Percentiles rank a stretch among this genome's conserved stretches.
Conservation (phyloP, 92 coral and sea anemone species). For the Nematostella vectensis region DNA sequence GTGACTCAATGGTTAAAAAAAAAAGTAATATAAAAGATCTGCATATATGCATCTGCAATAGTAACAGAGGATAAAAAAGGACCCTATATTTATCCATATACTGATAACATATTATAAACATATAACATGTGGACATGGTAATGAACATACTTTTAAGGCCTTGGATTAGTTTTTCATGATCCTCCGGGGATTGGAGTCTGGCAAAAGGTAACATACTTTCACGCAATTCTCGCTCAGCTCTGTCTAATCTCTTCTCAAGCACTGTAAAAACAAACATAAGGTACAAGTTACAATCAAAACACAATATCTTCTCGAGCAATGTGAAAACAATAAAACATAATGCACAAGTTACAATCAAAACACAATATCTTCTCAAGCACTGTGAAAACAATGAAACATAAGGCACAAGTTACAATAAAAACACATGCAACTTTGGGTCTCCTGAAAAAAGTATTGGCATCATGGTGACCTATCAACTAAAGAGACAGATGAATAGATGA, state of each 20-base stretch:
- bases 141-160: slow-evolving; percentile 66
- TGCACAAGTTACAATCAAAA: not conserved
- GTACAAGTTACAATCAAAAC: not conserved
- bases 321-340: not conserved
- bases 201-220: slow-evolving; percentile 77
- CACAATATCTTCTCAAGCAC: not conserved
- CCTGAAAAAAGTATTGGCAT: too few relatives aligned
- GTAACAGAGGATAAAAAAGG: too few relatives aligned
- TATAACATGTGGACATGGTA: too few relatives aligned
- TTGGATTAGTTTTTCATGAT: slow-evolving; percentile 87
- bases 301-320: not conserved
- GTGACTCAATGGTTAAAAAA: too few relatives aligned
- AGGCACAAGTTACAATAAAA: not conserved
- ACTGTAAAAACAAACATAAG: slow-evolving; percentile 21
- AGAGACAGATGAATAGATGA: too few relatives aligned
- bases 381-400: not conserved
- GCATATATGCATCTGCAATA: too few relatives aligned
- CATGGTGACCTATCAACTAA: too few relatives aligned
- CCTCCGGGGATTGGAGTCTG: slow-evolving; percentile 77
- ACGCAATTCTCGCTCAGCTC: slow-evolving; percentile 72
- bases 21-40: too few relatives aligned
- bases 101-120: too few relatives aligned
- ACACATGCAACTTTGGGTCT: too few relatives aligned
- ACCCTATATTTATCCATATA: too few relatives aligned
- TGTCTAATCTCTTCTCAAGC: slow-evolving; percentile 46